Evolutionary conservation across 2,888 invertebrate genomes (phyloP).

Genomic region (Mermis nigrescens): DNA sequence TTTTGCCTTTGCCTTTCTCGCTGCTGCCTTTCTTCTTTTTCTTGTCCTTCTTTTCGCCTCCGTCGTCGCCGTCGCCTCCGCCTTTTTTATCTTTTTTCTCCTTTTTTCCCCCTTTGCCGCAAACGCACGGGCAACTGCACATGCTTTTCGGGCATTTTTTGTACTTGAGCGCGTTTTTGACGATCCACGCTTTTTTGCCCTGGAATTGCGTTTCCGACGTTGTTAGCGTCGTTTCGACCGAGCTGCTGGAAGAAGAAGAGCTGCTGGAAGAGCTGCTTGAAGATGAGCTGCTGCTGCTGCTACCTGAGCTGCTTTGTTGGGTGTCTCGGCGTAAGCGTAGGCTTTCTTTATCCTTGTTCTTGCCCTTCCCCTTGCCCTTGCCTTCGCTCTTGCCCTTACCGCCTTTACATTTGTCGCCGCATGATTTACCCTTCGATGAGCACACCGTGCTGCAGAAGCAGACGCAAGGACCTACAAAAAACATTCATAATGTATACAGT

Average conservation of each 20-base stretch:
- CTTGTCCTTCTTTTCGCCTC: background rate
- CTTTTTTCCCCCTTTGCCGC: background rate
- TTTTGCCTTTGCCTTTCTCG: constrained; percentile 2
- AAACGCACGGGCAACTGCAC: constrained; percentile 6
- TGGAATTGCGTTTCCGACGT: background rate
- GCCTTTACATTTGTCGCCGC: background rate
- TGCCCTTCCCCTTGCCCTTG: constrained; percentile 2
- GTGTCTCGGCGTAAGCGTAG: background rate
- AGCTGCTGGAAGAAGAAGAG: background rate
- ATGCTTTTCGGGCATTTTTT: background rate
- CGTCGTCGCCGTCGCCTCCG: background rate
- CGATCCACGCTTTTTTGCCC: background rate
- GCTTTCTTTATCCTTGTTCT: background rate
- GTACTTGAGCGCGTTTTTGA: background rate
- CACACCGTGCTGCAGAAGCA: background rate
- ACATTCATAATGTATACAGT: no score
- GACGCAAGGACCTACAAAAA: background rate
- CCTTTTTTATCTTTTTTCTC: background rate
- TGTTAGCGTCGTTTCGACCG: background rate
- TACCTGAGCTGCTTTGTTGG: background rate
- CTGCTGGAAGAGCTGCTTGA: background rate
- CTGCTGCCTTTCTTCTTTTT: background rate
- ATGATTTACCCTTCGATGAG: background rate
- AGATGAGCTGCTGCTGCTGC: background rate
- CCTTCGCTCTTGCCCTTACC: background rate